Base-by-base conservation (phyloP, 2,888 invertebrate species). In the Drosophila lacicola region DNA sequence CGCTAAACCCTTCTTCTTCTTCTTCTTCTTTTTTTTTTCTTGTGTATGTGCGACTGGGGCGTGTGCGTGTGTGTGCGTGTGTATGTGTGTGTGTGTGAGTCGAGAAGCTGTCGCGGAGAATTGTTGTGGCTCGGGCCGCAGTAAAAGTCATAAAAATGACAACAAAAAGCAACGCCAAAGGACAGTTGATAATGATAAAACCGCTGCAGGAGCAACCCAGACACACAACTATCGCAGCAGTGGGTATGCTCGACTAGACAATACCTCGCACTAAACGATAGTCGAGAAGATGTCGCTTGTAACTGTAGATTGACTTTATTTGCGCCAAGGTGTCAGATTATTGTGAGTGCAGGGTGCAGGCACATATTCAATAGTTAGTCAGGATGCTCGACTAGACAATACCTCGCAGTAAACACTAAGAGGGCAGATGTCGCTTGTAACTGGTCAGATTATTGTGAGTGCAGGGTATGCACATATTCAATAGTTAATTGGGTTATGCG, bases 111-210 rank as follows among this genome's bases (percentile, higher is more conserved):
- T 42, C 29, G 17, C 25, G 29, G 34, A 37, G 44, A 21, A 25
- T 37, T 13, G 33, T 19, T 19, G 11, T 36, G 25, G 10, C 33
- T 29, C 11, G 57, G 65, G 46, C 19, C 49, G 21, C 44, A 65
- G 56, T 56, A 61, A 46, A 56, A 63, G 55, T 73, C 68, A 74
- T 74, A 60, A 68, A 74, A 69, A 37, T 63, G 58, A 54, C 70
- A 60, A 37, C 61, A 53, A 61, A 61, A 63, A 56, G 57, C 70
- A 57, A 51, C 37, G 55, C 60, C 56, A 72, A 64, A 56, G 60
- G 45, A 67, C 55, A 76, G 62, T 61, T 71, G 55, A 55, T 65
- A 54, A 79, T 75, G 78, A 73, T 69, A 78, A 78, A 75, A 53
- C 56, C 56, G 70, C 45, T 62, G 68, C 61, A 71, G 25, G 11